phyloP scores from a whole-genome alignment of 2,888 invertebrate genomes.

The Hermodice carunculata region DNA sequence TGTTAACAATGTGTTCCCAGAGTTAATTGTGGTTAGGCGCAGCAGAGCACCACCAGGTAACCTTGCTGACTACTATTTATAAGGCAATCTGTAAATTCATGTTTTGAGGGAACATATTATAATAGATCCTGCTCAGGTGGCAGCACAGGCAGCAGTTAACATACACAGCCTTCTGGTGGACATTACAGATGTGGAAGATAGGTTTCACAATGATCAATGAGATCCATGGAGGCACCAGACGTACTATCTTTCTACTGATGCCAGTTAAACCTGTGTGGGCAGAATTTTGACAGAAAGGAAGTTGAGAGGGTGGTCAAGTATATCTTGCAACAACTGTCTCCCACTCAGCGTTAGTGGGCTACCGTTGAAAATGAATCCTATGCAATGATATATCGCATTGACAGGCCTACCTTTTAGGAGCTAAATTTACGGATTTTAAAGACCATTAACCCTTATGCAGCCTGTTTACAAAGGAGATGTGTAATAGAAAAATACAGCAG shows the following conservation, averaged over 20 bases:
- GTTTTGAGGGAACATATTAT: too few species aligned
- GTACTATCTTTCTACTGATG: constrained; percentile 7
- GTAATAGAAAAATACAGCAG: constrained; percentile 12
- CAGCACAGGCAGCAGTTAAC: too few species aligned
- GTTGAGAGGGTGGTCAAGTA: background rate
- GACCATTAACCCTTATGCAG: constrained; percentile 15
- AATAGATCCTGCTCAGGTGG: too few species aligned
- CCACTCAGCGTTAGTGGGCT: background rate
- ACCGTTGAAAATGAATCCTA: constrained; percentile 14
- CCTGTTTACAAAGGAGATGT: constrained; percentile 2
- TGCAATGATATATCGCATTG: background rate
- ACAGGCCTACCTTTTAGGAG: constrained; percentile 10
- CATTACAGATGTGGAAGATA: too few species aligned
- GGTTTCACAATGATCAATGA: too few species aligned
- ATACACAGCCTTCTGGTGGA: too few species aligned
- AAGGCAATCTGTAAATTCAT: too few species aligned
- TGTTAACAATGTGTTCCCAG: too few species aligned
- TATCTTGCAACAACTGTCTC: background rate
- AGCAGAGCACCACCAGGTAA: too few species aligned
- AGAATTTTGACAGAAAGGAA: background rate
- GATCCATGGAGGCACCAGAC: too few species aligned
- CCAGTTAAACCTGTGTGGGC: background rate
- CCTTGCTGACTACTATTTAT: too few species aligned
- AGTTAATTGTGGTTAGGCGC: too few species aligned
- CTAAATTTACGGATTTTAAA: background rate